Evolutionary conservation across 2,888 invertebrate genomes (phyloP).

Genomic region (Trissolcus japonicus): DNA sequence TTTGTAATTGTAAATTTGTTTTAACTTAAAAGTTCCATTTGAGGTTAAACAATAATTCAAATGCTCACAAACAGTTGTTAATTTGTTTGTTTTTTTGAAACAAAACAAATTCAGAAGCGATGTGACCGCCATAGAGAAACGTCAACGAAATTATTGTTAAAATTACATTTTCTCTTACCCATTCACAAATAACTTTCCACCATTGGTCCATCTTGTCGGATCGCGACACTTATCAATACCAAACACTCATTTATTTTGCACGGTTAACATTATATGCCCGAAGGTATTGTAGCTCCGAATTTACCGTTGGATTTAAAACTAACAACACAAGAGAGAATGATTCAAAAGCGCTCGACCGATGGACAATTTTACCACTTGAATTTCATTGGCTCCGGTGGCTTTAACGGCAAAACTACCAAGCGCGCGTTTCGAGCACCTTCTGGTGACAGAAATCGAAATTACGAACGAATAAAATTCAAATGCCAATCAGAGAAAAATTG

Average conservation of each 20-base stretch:
- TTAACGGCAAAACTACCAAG: not conserved
- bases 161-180: conserved; percentile 35
- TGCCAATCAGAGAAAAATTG: not conserved
- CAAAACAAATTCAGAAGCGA: not conserved
- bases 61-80: not conserved
- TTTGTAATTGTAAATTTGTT: not conserved
- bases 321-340: not conserved
- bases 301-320: conserved; percentile 26
- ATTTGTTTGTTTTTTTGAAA: not conserved
- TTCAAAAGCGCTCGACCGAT: not conserved
- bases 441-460: not conserved
- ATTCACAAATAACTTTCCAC: conserved; percentile 54
- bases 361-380: not conserved
- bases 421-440: not conserved
- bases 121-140: not conserved
- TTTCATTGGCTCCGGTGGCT: not conserved
- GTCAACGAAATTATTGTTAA: not conserved
- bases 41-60: not conserved
- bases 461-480: not conserved
- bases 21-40: not conserved
- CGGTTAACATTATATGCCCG: not conserved
- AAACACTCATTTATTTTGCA: not conserved
- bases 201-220: conserved; percentile 40
- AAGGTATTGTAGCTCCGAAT: not conserved
- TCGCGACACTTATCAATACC: not conserved